A percentile compares a stretch with the other conserved stretches of the same genome.
Evolutionary conservation across 2,797 vertebrate species (phyloP).

Genomic region (Melanotaenia pygmaea): DNA sequence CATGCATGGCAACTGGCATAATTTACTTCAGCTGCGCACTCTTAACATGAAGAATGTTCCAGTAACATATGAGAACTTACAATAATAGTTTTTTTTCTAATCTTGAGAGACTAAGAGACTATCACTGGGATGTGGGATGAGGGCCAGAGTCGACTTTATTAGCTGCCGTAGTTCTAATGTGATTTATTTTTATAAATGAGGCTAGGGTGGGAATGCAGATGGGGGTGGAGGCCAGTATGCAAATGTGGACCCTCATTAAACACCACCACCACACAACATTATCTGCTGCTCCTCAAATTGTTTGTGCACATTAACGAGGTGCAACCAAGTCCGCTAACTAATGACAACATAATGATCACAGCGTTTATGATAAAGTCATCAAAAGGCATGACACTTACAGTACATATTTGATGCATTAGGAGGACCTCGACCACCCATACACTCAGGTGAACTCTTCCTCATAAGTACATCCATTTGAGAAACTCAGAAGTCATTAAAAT

Average conservation of each 20-base stretch:
- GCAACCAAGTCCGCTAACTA: slow-evolving; percentile 92
- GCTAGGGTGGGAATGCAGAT: slow-evolving; percentile 67
- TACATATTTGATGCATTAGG: slow-evolving; percentile 51
- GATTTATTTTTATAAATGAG: slow-evolving; percentile 86
- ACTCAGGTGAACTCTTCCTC: slow-evolving; percentile 44
- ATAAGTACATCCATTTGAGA: slow-evolving; percentile 36
- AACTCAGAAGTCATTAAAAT: slow-evolving; percentile 46
- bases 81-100: slow-evolving; percentile 72
- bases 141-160: slow-evolving; percentile 79
- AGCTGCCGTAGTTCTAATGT: slow-evolving; percentile 81
- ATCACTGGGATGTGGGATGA: slow-evolving; percentile 72
- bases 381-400: slow-evolving; percentile 71
- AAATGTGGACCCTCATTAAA: slow-evolving; percentile 95
- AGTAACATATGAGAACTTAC: slow-evolving; percentile 67
- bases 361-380: slow-evolving; percentile 75
- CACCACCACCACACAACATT: slow-evolving; percentile 90
- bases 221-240: slow-evolving; percentile 82
- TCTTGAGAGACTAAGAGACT: slow-evolving; percentile 75
- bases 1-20: slow-evolving; percentile 65
- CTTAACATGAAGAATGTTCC: slow-evolving; percentile 74
- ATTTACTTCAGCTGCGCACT: slow-evolving; percentile 61
- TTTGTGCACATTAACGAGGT: slow-evolving; percentile 94
- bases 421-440: slow-evolving; percentile 46
- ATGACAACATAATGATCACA: slow-evolving; percentile 92
- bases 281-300: slow-evolving; percentile 93